Conservation (phyloP, 92 coral and sea anemone genomes). For the Epizoanthus illoricatus region DNA sequence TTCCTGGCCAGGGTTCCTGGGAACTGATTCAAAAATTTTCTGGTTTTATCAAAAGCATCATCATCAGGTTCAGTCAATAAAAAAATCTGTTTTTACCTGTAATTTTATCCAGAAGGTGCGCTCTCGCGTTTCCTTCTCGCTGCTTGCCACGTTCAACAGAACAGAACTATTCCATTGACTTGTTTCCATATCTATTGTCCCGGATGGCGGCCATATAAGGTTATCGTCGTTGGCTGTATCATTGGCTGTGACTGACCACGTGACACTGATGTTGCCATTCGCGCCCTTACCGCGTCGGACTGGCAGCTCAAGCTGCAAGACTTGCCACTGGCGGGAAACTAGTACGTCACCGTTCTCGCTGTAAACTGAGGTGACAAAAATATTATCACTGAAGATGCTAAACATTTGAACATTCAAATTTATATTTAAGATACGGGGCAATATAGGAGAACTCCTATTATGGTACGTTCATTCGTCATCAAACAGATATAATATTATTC, state of each 20-base stretch:
- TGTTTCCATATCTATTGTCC: slow-evolving; percentile 60
- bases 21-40: too few species aligned
- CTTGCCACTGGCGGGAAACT: slow-evolving; percentile 58
- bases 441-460: too few species aligned
- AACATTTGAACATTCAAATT: neutral
- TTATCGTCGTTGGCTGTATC: slow-evolving; percentile 44
- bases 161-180: slow-evolving; percentile 88
- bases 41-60: too few species aligned
- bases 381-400: neutral
- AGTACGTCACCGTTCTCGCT: slow-evolving; percentile 62
- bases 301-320: slow-evolving; percentile 67
- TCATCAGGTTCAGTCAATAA: neutral
- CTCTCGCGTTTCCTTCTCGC: slow-evolving; percentile 54
- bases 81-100: neutral
- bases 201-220: slow-evolving; percentile 74
- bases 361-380: slow-evolving; percentile 49
- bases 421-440: too few species aligned
- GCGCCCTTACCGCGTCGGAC: slow-evolving; percentile 90
- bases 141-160: slow-evolving; percentile 51
- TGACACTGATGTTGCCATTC: slow-evolving; percentile 72
- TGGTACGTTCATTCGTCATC: too few species aligned
- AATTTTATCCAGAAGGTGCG: slow-evolving; percentile 42
- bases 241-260: slow-evolving; percentile 74
- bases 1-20: too few species aligned
- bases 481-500: too few species aligned